phyloP scores from a whole-genome alignment of 2,797 vertebrate genomes.

The Monodelphis domestica region DNA sequence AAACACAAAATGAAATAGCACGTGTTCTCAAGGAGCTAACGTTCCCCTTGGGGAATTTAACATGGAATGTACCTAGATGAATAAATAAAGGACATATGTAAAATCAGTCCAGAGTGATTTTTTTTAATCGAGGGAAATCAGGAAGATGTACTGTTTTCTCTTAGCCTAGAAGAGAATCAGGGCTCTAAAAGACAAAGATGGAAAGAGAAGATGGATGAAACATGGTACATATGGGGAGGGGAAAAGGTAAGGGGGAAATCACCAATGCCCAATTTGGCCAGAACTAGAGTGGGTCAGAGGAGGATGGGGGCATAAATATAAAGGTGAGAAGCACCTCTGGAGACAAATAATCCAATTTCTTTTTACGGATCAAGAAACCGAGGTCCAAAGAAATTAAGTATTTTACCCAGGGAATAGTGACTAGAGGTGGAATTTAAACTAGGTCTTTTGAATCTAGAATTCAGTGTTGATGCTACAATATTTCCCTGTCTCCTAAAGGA shows the following conservation, averaged over 20 bases:
- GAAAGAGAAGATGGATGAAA: background rate
- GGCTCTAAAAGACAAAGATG: background rate
- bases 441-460: background rate
- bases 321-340: background rate
- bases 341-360: background rate
- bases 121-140: background rate
- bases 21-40: background rate
- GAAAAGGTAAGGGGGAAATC: background rate
- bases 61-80: background rate
- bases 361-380: background rate
- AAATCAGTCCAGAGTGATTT: background rate
- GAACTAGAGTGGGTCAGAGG: background rate
- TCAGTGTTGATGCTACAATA: background rate
- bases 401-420: background rate
- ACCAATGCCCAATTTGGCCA: background rate
- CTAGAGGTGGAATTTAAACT: background rate
- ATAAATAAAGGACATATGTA: background rate
- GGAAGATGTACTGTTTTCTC: background rate
- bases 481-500: background rate
- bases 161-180: background rate
- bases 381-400: background rate
- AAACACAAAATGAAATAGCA: background rate
- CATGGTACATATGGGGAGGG: background rate
- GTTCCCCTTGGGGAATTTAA: background rate
- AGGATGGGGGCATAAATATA: background rate